Evolutionary conservation across 2,888 invertebrate species (phyloP).

Genomic region (Eupithecia pulchellata): DNA sequence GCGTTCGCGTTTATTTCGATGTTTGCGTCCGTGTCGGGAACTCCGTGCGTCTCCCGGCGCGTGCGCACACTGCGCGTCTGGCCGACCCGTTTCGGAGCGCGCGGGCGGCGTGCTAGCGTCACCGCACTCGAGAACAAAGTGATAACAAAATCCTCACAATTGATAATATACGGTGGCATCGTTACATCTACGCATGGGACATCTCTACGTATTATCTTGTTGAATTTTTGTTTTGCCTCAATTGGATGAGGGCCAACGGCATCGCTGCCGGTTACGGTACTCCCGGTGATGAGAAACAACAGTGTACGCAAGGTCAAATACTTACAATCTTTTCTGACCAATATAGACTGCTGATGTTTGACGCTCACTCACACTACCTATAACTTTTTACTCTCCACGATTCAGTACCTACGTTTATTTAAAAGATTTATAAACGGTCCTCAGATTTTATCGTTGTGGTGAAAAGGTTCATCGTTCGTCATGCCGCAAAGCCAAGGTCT

Average conservation of each 20-base stretch:
- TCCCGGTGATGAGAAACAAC: conserved; percentile 63
- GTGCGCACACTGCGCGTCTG: conserved; percentile 62
- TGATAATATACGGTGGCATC: conserved; percentile 65
- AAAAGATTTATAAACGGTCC: background rate
- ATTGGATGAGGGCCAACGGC: conserved; percentile 68
- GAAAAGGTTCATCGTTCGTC: conserved; percentile 39
- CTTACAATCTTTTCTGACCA: conserved; percentile 31
- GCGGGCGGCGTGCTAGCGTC: conserved; percentile 71
- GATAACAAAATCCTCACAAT: conserved; percentile 78
- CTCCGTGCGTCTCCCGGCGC: conserved; percentile 69
- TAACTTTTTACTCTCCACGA: background rate
- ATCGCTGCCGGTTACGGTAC: conserved; percentile 58
- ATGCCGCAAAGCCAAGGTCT: conserved; percentile 51
- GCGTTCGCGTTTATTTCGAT: conserved; percentile 67
- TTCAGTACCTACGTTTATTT: background rate
- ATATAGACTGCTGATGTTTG: background rate
- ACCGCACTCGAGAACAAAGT: conserved; percentile 68
- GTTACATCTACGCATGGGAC: conserved; percentile 55
- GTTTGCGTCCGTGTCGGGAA: conserved; percentile 66
- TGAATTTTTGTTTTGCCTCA: conserved; percentile 64
- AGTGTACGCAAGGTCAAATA: conserved; percentile 63
- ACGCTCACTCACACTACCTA: background rate
- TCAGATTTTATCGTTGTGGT: background rate
- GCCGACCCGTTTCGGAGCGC: conserved; percentile 63
- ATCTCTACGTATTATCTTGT: conserved; percentile 60